phyloP scores from a whole-genome alignment of 2,113 vertebrate genomes.

The Mohoua ochrocephala region DNA sequence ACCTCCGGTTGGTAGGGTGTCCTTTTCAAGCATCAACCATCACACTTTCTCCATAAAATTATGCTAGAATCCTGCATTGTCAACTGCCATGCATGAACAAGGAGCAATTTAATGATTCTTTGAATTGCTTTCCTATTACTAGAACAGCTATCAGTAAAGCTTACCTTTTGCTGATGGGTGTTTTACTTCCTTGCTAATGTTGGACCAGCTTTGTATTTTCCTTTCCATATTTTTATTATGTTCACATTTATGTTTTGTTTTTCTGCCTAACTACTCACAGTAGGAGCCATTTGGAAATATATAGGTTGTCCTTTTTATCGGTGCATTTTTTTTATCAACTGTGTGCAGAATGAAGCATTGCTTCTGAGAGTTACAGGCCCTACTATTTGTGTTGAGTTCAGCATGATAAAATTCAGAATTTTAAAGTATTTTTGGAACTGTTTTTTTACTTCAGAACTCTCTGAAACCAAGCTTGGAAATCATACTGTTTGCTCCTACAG shows the following conservation, averaged over 20 bases:
- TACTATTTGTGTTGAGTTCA: background rate
- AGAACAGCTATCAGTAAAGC: background rate
- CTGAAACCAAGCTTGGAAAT: background rate
- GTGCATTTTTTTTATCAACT: background rate
- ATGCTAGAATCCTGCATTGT: background rate
- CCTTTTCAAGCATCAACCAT: background rate
- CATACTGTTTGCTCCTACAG: background rate
- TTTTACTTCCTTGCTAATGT: background rate
- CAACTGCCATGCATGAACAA: background rate
- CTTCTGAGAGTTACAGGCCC: background rate
- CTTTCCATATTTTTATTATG: background rate
- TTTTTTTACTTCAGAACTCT: background rate
- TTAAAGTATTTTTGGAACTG: background rate
- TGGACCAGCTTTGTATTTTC: background rate
- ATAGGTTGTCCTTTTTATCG: background rate
- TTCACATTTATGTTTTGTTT: background rate
- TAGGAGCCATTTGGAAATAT: background rate
- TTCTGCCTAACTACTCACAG: background rate
- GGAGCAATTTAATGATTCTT: background rate
- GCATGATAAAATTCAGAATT: background rate
- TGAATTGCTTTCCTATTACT: background rate
- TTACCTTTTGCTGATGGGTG: background rate
- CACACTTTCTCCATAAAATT: background rate
- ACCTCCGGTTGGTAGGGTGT: background rate
- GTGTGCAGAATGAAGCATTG: background rate